Evolutionary conservation across 2,888 invertebrate species (phyloP).

Genomic region (Cosmorhoe ocellata): DNA sequence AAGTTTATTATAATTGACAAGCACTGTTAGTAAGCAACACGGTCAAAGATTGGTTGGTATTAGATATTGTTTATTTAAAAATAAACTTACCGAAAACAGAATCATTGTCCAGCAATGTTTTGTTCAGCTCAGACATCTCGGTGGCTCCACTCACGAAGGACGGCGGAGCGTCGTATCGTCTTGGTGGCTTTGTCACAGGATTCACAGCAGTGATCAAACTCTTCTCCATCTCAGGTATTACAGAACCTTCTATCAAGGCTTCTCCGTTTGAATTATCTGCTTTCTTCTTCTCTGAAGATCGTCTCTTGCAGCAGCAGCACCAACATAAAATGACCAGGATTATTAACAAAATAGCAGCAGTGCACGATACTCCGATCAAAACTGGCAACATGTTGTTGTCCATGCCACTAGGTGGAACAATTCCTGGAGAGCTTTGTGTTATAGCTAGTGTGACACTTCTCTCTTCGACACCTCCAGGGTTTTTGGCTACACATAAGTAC

Average conservation of each 20-base stretch:
- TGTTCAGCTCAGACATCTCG: slow-evolving; percentile 91
- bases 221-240: slow-evolving; percentile 92
- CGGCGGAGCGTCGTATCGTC: slow-evolving; percentile 88
- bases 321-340: slow-evolving; percentile 77
- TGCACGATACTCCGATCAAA: slow-evolving; percentile 75
- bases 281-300: slow-evolving; percentile 80
- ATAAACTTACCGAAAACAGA: slow-evolving; percentile 87
- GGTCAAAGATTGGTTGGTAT: too few relatives aligned
- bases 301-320: slow-evolving; percentile 82
- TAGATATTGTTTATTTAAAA: too few relatives aligned
- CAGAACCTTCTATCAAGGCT: slow-evolving; percentile 88
- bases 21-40: too few relatives aligned
- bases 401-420: slow-evolving; percentile 75
- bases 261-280: slow-evolving; percentile 84
- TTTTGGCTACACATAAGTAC: slow-evolving; percentile 91
- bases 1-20: too few relatives aligned
- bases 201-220: slow-evolving; percentile 92
- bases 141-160: slow-evolving; percentile 88
- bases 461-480: slow-evolving; percentile 90
- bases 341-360: slow-evolving; percentile 77
- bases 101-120: slow-evolving; percentile 90
- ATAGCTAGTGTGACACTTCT: slow-evolving; percentile 86
- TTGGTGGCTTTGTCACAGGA: slow-evolving; percentile 91
- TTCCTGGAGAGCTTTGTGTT: slow-evolving; percentile 67
- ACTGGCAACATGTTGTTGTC: slow-evolving; percentile 80